These are phyloP conservation scores for Turdus rufiventris DNA, from an alignment of 2,113 vertebrate genomes.

Conservation along the genomic window DNA sequence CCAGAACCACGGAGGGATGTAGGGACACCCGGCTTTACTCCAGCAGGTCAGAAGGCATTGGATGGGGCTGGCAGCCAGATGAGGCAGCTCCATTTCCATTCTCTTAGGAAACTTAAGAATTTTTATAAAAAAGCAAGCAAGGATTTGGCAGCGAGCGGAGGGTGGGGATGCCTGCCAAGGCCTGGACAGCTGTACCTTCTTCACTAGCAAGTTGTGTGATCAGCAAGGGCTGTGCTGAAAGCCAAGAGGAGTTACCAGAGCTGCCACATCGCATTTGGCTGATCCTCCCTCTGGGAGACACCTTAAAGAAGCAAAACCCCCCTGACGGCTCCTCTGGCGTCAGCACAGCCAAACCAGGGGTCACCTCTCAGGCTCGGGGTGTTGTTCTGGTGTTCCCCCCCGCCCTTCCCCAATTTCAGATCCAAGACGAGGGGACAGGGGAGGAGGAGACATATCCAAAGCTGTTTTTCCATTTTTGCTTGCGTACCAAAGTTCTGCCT, in stretches of 20 bases:
- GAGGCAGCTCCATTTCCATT: neutral
- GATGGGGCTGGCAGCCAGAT: neutral
- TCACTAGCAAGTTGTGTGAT: slow-evolving; percentile 49
- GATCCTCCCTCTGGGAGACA: slow-evolving; percentile 51
- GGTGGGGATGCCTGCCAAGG: slow-evolving; percentile 36
- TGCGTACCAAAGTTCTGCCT: neutral
- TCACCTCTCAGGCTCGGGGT: neutral
- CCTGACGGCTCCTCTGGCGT: neutral
- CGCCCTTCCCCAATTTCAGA: rapidly evolving
- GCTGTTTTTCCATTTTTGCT: neutral
- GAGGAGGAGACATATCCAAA: neutral
- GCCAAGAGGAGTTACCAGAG: slow-evolving; percentile 61
- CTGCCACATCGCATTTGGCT: slow-evolving; percentile 51
- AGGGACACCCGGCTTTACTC: neutral
- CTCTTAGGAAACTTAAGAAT: neutral
- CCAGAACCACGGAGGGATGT: neutral
- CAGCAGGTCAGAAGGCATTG: neutral
- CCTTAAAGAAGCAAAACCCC: slow-evolving; percentile 60
- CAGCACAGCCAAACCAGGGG: neutral
- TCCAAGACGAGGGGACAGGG: neutral
- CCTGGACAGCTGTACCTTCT: slow-evolving; percentile 66
- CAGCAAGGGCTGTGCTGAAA: neutral
- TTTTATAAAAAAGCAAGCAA: neutral
- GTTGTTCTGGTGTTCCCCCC: neutral
- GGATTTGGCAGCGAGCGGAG: neutral